Evolutionary conservation across 2,888 invertebrate species (phyloP).

Genomic region (Nysson spinosus): DNA sequence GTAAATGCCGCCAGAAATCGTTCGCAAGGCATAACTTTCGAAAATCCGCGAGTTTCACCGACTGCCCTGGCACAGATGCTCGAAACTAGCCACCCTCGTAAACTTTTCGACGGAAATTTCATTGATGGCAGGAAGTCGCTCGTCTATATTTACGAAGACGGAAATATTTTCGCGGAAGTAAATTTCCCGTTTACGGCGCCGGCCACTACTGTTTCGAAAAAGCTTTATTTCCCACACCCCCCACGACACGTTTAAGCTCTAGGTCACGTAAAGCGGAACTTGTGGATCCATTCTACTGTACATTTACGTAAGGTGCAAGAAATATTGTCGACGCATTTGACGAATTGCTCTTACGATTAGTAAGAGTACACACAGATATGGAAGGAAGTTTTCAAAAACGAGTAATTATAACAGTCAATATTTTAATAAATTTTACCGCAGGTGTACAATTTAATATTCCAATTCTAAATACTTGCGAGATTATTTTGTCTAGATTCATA

Average conservation of each 20-base stretch:
- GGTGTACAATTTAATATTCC: too few relatives aligned
- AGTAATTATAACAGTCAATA: too few relatives aligned
- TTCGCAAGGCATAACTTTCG: slow-evolving; percentile 40
- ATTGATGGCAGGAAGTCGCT: slow-evolving; percentile 16
- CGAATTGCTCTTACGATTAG: too few relatives aligned
- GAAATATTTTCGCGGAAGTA: slow-evolving; percentile 43
- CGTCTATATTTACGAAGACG: slow-evolving; percentile 33
- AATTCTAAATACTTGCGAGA: too few relatives aligned
- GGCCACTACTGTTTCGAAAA: slow-evolving; percentile 30
- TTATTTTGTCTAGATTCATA: too few relatives aligned
- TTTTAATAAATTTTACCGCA: too few relatives aligned
- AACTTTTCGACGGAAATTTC: slow-evolving; percentile 40
- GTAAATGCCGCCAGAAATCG: slow-evolving; percentile 10
- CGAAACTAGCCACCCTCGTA: slow-evolving; percentile 42
- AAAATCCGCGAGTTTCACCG: slow-evolving; percentile 45
- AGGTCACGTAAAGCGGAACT: slow-evolving; percentile 9
- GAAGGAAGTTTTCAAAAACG: too few relatives aligned
- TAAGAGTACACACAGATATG: too few relatives aligned
- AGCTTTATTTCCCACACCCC: slow-evolving; percentile 8
- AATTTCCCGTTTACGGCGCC: slow-evolving; percentile 40
- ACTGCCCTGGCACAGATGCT: slow-evolving; percentile 43
- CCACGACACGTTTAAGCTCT: slow-evolving; percentile 14
- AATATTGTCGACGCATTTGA: too few relatives aligned
- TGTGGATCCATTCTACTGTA: slow-evolving; percentile 41
- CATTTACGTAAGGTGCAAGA: slow-evolving; percentile 31